These are phyloP conservation scores for Platycheirus rosarum DNA, from an alignment of 2,888 invertebrate species.

Conservation along the genomic window DNA sequence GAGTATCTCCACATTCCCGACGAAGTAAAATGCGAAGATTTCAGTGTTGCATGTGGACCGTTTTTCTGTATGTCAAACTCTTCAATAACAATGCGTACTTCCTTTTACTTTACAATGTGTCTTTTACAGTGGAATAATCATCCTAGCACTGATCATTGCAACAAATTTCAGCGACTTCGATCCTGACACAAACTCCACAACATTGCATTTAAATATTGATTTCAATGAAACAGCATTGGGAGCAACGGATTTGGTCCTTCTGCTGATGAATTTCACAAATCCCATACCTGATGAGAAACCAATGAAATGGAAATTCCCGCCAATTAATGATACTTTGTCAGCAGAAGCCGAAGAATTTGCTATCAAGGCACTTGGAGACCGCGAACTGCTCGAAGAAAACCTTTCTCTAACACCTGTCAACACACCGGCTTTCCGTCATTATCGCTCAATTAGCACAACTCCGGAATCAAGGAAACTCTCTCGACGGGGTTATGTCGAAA, in stretches of 20 bases:
- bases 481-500: conserved; percentile 87
- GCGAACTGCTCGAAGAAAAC: conserved; percentile 84
- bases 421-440: conserved; percentile 88
- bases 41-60: conserved; percentile 88
- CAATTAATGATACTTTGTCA: conserved; percentile 80
- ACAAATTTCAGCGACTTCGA: conserved; percentile 66
- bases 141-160: conserved; percentile 73
- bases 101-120: background rate
- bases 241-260: conserved; percentile 53
- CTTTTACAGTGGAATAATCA: conserved; percentile 68
- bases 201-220: conserved; percentile 19
- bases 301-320: conserved; percentile 62
- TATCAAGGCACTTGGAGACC: conserved; percentile 84
- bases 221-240: conserved; percentile 31
- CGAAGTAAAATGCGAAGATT: conserved; percentile 84
- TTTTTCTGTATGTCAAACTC: conserved; percentile 87
- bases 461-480: conserved; percentile 86
- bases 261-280: conserved; percentile 22
- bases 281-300: conserved; percentile 71
- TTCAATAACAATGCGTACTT: background rate
- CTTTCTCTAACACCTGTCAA: conserved; percentile 83
- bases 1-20: conserved; percentile 82
- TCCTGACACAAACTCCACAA: conserved; percentile 16
- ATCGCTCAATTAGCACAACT: conserved; percentile 87
- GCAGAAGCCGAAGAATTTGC: conserved; percentile 84